Base-by-base conservation (phyloP, 2,797 vertebrate genomes). In the Cyclopterus lumpus region DNA sequence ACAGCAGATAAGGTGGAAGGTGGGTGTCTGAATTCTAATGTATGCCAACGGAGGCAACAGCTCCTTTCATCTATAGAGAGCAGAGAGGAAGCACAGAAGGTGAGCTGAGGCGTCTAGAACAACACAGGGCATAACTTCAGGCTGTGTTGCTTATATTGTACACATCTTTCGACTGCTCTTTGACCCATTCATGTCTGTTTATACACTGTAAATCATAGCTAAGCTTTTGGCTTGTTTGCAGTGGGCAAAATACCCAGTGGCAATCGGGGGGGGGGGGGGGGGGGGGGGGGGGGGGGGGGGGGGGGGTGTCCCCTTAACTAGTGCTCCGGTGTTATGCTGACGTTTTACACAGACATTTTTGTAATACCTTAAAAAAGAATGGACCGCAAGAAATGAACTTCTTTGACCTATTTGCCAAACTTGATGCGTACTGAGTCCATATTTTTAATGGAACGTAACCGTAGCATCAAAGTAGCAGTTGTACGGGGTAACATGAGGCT, bases 1-100 rank as follows among this genome's bases (percentile, higher is more conserved):
- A 90, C 89, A 87, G 82, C 67, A 88, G 90, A 90, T 87, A 84
- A 85, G 83, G 86, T 80, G 82, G 71, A 71, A 80, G 89, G 86
- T 83, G 62, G 72, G 67, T 78, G 71, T 84, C 30, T 69, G 86
- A 86, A 91, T 91, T 72, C 75, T 89, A 88, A 90, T 90, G 81
- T 70, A 15, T 70, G 62, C 65, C 80, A 77, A 63, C 59, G 62
- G 61, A 87, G 75, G 88, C 75, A 67, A 79, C 51, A 49, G 67
- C 82, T 67, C 36, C 79, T 88, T 89, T 89, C 81, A 86, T 86
- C 62, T 82, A 51, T 6, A 61, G 48, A 72, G 74, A 86, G 69
- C 60, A 63, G 61, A 80, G 73, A 78, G 67, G 79, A 84, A 66
- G 84, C 73, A 63, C 75, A 71, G 69, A 42, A 74, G 73, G 53